phyloP scores from a whole-genome alignment of 2,797 vertebrate species.

The Okamejei kenojei region DNA sequence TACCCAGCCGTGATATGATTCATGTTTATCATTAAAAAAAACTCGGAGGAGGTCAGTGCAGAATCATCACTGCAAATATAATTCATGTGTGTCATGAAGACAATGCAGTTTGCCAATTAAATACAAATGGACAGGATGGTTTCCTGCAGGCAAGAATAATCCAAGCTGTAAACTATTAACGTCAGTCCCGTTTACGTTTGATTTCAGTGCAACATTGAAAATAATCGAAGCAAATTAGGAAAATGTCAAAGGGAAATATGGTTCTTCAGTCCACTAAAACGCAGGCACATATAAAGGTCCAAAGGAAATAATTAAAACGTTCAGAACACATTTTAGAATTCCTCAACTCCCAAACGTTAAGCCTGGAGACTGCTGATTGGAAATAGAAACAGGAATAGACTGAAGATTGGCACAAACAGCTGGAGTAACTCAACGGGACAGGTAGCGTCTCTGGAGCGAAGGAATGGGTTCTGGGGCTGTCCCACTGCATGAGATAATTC shows the following conservation, averaged over 20 bases:
- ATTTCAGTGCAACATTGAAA: background rate
- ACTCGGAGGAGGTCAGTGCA: background rate
- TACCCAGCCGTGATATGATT: background rate
- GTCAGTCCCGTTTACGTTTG: background rate
- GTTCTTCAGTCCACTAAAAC: background rate
- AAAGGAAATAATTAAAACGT: background rate
- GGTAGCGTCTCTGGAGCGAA: too few relatives aligned
- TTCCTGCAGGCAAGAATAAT: background rate
- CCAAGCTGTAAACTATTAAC: slow-evolving; percentile 8
- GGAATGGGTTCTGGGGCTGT: too few relatives aligned
- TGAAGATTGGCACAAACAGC: too few relatives aligned
- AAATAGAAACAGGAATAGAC: background rate
- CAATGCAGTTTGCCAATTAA: background rate
- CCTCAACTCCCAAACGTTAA: background rate
- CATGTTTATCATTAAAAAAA: background rate
- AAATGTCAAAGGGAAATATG: background rate
- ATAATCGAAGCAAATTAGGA: slow-evolving; percentile 7
- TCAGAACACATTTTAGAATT: background rate
- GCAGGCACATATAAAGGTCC: background rate
- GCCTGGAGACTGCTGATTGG: background rate
- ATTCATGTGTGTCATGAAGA: background rate
- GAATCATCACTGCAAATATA: background rate
- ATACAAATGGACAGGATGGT: background rate
- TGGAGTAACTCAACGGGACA: too few relatives aligned
- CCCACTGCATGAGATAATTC: too few relatives aligned